These are phyloP conservation scores for Drosophila sechellia DNA, from an alignment of 1,140 invertebrate genomes.

Conservation along the genomic window DNA sequence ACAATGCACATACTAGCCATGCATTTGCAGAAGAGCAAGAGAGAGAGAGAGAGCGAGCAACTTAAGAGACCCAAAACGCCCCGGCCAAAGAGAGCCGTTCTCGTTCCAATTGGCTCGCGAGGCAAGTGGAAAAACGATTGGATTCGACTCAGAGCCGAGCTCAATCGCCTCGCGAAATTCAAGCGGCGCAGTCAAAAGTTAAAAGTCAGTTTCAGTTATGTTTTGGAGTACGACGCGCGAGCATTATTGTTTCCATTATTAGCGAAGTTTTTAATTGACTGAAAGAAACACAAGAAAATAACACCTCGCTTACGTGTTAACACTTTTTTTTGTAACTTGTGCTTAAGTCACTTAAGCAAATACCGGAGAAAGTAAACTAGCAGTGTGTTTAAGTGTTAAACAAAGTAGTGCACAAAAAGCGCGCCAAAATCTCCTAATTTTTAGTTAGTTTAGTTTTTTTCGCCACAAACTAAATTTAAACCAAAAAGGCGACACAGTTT, in stretches of 20 bases:
- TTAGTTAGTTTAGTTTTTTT: background rate
- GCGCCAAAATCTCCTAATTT: background rate
- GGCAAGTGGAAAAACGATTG: background rate
- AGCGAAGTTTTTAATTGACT: background rate
- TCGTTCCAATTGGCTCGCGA: conserved; percentile 6
- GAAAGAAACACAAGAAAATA: background rate
- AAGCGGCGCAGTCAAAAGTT: conserved; percentile 8
- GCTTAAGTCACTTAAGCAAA: background rate
- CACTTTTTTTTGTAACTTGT: background rate
- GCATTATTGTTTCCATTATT: conserved; percentile 4
- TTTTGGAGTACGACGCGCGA: conserved; percentile 11
- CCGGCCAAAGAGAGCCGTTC: background rate
- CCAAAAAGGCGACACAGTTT: background rate
- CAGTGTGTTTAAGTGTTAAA: conserved; percentile 1
- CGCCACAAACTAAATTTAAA: background rate
- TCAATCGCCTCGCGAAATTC: conserved; percentile 4
- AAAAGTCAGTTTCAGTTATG: conserved; percentile 7
- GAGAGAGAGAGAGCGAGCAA: background rate
- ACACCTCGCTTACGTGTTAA: conserved; percentile 1
- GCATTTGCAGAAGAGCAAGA: background rate
- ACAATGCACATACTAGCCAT: no score
- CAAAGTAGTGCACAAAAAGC: background rate
- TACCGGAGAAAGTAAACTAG: background rate
- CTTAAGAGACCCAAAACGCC: background rate
- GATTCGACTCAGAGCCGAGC: conserved; percentile 3